These are phyloP conservation scores for Chouioia cunea DNA, from an alignment of 2,888 invertebrate genomes.

Conservation along the genomic window DNA sequence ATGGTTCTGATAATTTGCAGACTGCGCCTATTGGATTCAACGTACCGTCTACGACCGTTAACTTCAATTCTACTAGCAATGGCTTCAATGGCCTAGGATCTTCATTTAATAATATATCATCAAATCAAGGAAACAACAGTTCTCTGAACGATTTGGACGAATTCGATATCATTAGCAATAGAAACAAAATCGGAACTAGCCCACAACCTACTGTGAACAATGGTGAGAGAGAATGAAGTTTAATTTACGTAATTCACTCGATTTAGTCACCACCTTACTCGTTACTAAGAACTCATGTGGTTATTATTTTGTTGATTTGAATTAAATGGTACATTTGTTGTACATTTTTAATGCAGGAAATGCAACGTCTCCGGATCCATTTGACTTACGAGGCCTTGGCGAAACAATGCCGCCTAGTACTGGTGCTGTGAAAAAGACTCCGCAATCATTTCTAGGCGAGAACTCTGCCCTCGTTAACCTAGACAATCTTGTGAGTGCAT, in stretches of 20 bases:
- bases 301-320: too few species aligned
- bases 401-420: constrained; percentile 71
- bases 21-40: constrained; percentile 64
- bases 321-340: too few species aligned
- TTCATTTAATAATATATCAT: constrained; percentile 58
- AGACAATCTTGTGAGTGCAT: constrained; percentile 88
- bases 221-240: constrained; percentile 53
- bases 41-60: constrained; percentile 55
- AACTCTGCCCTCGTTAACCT: constrained; percentile 97
- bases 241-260: background rate
- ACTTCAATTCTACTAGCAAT: constrained; percentile 58
- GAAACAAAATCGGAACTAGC: constrained; percentile 71
- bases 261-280: background rate
- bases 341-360: constrained; percentile 56
- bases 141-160: constrained; percentile 84
- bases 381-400: constrained; percentile 77
- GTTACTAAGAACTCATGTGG: too few species aligned
- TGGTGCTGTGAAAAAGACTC: constrained; percentile 85
- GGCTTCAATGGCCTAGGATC: constrained; percentile 62
- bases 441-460: constrained; percentile 96
- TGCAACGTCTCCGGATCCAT: constrained; percentile 74
- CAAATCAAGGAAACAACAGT: constrained; percentile 59
- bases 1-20: constrained; percentile 20
- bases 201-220: constrained; percentile 60
- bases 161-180: constrained; percentile 87